Evolutionary conservation across 2,888 invertebrate species (phyloP).

Genomic region (Copidosoma aretas): DNA sequence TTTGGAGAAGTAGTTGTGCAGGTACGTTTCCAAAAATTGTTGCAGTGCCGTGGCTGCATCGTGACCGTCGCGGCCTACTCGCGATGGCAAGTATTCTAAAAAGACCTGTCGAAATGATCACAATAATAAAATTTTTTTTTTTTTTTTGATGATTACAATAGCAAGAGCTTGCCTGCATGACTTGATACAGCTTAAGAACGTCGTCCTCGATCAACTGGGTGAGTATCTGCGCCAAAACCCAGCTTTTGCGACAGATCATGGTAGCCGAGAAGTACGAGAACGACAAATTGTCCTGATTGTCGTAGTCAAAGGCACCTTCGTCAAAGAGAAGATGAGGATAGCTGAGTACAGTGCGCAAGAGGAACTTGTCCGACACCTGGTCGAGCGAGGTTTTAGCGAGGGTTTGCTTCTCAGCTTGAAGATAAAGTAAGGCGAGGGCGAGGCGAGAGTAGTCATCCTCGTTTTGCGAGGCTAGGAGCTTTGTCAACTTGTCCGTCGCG

Average conservation of each 20-base stretch:
- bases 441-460: conserved; percentile 60
- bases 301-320: conserved; percentile 57
- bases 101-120: conserved; percentile 65
- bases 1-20: conserved; percentile 52
- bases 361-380: conserved; percentile 59
- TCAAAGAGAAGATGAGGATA: conserved; percentile 67
- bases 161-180: conserved; percentile 61
- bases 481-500: conserved; percentile 66
- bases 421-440: conserved; percentile 64
- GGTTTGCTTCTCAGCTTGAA: conserved; percentile 65
- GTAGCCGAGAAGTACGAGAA: conserved; percentile 67
- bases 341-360: conserved; percentile 60
- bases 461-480: conserved; percentile 58
- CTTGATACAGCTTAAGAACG: conserved; percentile 61
- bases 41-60: conserved; percentile 59
- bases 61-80: conserved; percentile 66
- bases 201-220: conserved; percentile 63
- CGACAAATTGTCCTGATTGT: conserved; percentile 57
- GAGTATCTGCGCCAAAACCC: conserved; percentile 63
- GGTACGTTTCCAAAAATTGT: conserved; percentile 57
- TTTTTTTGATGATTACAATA: no score
- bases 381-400: conserved; percentile 64
- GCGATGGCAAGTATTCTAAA: conserved; percentile 72
- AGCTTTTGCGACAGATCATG: conserved; percentile 64
- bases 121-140: no score